Percentiles rank a stretch among this genome's conserved stretches.
Evolutionary conservation across 1,140 invertebrate species (phyloP).

Genomic region (Drosophila pectinifera): DNA sequence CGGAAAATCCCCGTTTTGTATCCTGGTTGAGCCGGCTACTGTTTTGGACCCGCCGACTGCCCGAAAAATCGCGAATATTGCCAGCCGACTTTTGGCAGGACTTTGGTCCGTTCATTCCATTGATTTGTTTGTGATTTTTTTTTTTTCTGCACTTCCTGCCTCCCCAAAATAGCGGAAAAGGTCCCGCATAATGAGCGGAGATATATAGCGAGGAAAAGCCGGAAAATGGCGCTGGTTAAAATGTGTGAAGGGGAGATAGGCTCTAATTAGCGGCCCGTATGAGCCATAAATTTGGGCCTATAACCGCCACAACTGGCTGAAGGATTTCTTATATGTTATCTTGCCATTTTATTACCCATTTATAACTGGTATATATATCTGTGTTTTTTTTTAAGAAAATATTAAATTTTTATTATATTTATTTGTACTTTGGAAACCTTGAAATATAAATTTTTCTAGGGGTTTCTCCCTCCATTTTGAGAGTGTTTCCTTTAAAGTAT

Average conservation of each 20-base stretch:
- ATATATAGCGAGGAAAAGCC: too few relatives aligned
- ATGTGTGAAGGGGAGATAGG: not conserved
- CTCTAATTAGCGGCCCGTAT: constrained; percentile 65
- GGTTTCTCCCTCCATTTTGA: too few relatives aligned
- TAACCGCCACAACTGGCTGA: too few relatives aligned
- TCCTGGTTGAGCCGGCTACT: constrained; percentile 17
- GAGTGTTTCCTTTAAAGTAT: too few relatives aligned
- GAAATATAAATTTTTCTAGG: too few relatives aligned
- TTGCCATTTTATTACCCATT: too few relatives aligned
- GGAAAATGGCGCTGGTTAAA: constrained; percentile 1
- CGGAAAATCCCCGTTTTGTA: constrained; percentile 11
- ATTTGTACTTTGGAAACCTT: not conserved
- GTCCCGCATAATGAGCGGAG: constrained; percentile 62
- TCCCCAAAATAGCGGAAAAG: constrained; percentile 22
- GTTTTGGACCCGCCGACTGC: constrained; percentile 18
- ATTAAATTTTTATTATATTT: not conserved
- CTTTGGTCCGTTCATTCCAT: constrained; percentile 14
- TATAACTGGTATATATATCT: not conserved
- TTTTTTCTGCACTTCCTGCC: constrained; percentile 12
- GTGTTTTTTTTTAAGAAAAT: not conserved
- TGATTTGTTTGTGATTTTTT: constrained; percentile 60
- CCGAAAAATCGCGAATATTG: constrained; percentile 6
- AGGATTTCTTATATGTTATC: too few relatives aligned
- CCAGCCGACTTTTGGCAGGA: constrained; percentile 15
- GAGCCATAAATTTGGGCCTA: constrained; percentile 32